Conservation (phyloP, 1,140 invertebrate species). For the Panagrolaimus sp. region DNA sequence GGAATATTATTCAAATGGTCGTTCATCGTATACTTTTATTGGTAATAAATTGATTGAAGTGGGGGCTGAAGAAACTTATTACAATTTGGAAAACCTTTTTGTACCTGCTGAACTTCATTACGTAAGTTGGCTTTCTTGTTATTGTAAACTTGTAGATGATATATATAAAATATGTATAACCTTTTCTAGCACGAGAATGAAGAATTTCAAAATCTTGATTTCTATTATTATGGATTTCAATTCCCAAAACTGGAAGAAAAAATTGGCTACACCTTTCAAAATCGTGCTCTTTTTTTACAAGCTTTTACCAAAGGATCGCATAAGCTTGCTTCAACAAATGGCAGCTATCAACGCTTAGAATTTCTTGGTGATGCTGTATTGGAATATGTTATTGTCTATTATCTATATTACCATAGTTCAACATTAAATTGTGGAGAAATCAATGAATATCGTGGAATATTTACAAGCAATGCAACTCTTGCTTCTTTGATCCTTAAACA, state of each 20-base stretch:
- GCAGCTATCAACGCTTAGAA: conserved; percentile 93
- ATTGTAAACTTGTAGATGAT: too few species aligned
- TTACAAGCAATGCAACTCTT: conserved; percentile 99
- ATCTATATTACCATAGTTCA: conserved; percentile 86
- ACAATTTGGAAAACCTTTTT: too few species aligned
- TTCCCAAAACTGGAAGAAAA: conserved; percentile 76
- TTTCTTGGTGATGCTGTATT: conserved; percentile 96
- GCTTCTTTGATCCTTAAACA: conserved; percentile 80
- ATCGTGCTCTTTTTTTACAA: conserved; percentile 73
- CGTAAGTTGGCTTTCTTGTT: too few species aligned
- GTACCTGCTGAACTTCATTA: too few species aligned
- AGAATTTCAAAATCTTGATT: too few species aligned
- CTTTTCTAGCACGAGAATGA: too few species aligned
- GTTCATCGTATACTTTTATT: too few species aligned
- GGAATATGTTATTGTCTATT: conserved; percentile 89
- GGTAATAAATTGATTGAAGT: too few species aligned
- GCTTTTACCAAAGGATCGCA: conserved; percentile 95
- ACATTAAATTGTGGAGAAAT: conserved; percentile 82
- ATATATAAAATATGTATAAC: too few species aligned
- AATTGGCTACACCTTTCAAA: conserved; percentile 69
- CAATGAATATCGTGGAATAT: conserved; percentile 88
- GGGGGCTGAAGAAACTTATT: too few species aligned
- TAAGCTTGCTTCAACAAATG: conserved; percentile 82
- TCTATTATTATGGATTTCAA: too few species aligned
- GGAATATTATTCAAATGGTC: too few species aligned